Evolutionary conservation across 2,888 invertebrate genomes (phyloP), one percentile per base, ranked within the genome.

Genomic region (Ophraella communa): DNA sequence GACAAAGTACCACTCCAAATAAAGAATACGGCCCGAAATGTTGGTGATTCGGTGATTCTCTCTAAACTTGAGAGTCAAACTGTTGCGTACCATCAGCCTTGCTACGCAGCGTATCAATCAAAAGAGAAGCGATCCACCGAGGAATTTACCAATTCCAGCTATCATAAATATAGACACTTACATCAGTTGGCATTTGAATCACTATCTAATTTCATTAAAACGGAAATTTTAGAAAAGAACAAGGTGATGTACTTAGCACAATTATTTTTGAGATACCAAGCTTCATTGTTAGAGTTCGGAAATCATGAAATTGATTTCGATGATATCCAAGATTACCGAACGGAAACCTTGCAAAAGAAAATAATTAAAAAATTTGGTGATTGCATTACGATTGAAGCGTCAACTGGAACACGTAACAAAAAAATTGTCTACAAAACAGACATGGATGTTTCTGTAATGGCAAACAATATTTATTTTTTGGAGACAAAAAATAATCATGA

Each of bases 291-390:
- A 49, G 74, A 75, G 67, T 76, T 74, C 64, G 70, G 69, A 51
- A 65, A 71, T 42, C 18, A 54, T 68, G 61, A 68, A 70, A 68
- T 69, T 39, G 67, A 74, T 62, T 59, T 68, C 33, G 67, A 68
- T 69, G 60, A 68, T 60, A 62, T 74, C 21, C 11, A 67, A 61
- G 66, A 74, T 67, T 76, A 74, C 33, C 74, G 73, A 64, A 7
- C 59, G 65, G 73, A 75, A 71, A 69, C 52, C 23, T 70, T 76
- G 56, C 61, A 74, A 63, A 69, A 71, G 53, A 76, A 74, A 71
- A 60, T 70, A 45, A 30, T 69, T 64, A 53, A 61, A 56, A 62
- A 47, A 27, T 76, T 74, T 73, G 73, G 68, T 68, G 71, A 74
- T 62, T 64, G 66, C 67, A 33, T 75, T 42, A 68, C 66, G 11